Percentiles rank a stretch among this genome's conserved stretches.
Evolutionary conservation across 2,113 vertebrate species (phyloP).

Genomic region (Apodemus speciosus): DNA sequence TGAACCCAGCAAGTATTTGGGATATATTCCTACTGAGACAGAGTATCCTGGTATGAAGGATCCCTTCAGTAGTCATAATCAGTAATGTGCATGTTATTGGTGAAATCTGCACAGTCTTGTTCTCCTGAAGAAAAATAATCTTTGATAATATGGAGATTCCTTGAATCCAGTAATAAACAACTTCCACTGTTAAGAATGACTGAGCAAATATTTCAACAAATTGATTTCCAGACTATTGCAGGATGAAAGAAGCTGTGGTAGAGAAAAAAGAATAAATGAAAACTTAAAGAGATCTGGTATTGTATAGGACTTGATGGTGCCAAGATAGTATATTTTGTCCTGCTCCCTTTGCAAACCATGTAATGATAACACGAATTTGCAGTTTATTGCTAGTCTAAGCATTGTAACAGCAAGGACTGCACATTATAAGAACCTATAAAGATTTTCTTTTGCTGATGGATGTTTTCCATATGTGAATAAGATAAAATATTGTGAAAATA

Average conservation of each 20-base stretch:
- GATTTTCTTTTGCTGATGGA: background rate
- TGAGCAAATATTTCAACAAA: constrained; percentile 88
- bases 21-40: background rate
- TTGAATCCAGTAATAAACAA: constrained; percentile 85
- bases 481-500: background rate
- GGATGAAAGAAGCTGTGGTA: background rate
- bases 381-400: background rate
- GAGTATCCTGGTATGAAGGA: too few relatives aligned
- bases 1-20: constrained; percentile 57
- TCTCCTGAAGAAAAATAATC: constrained; percentile 91
- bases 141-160: constrained; percentile 89
- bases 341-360: background rate
- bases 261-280: too few relatives aligned
- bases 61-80: constrained; percentile 76
- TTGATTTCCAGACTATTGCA: constrained; percentile 58
- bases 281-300: background rate
- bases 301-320: background rate
- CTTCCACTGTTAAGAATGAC: constrained; percentile 86
- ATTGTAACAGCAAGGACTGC: background rate
- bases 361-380: background rate
- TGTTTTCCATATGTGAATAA: background rate
- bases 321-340: background rate
- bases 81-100: constrained; percentile 63
- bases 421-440: background rate
- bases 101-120: constrained; percentile 67